A percentile compares a stretch with the other conserved stretches of the same genome.
Evolutionary conservation across 1,140 invertebrate genomes (phyloP).

Genomic region (Homarus americanus): DNA sequence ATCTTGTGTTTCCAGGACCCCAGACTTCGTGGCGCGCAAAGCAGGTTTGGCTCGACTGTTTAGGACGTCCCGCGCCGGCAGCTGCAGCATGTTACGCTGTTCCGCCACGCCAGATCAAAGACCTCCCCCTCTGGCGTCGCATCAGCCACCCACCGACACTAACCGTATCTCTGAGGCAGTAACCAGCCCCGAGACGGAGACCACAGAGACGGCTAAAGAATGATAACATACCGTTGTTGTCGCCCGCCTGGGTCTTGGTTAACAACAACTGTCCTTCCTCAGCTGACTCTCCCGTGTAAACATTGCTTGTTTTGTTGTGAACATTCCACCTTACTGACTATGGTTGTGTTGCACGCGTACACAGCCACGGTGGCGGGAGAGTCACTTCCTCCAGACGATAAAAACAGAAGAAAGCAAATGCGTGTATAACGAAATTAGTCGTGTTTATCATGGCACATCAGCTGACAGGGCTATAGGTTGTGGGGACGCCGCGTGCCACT

Average conservation of each 20-base stretch:
- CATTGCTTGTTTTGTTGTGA: not conserved
- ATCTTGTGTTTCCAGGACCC: conserved; percentile 43
- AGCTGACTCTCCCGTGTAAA: not conserved
- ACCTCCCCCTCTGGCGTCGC: not conserved
- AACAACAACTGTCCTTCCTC: not conserved
- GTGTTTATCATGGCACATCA: not conserved
- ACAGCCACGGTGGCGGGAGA: not conserved
- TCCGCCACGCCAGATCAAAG: conserved; percentile 13
- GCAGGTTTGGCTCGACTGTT: conserved; percentile 57
- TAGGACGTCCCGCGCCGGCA: conserved; percentile 47
- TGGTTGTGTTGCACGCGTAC: not conserved
- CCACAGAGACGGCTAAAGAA: not conserved
- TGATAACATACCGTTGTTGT: not conserved
- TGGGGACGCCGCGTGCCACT: no score
- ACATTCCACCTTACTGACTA: not conserved
- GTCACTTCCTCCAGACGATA: no score
- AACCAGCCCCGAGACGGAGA: not conserved
- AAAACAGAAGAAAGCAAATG: no score
- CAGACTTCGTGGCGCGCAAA: conserved; percentile 49
- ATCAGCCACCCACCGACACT: not conserved
- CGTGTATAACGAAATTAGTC: not conserved
- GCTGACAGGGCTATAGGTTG: not conserved
- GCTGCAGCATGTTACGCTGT: conserved; percentile 4
- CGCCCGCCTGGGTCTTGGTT: no score
- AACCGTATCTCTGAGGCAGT: conserved; percentile 7